Percentiles rank a stretch among this genome's conserved stretches.
Conservation (phyloP, 2,888 invertebrate genomes). For the Iphiclides podalirius region DNA sequence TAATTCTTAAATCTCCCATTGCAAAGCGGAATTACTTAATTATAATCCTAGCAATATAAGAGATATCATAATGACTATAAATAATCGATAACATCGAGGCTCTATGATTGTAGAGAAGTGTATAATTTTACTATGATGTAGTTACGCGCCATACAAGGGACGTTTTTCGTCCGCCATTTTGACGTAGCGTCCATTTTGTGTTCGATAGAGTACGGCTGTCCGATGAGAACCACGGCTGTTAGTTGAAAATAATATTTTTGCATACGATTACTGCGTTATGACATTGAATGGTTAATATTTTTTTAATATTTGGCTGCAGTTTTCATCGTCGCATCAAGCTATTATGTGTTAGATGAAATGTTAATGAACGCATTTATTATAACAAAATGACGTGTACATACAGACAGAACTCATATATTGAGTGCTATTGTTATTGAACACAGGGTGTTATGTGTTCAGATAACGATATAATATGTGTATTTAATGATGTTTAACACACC, state of each 20-base stretch:
- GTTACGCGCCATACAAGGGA: conserved; percentile 10
- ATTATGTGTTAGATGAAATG: conserved; percentile 8
- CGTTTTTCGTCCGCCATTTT: conserved; percentile 26
- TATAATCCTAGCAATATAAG: neutral
- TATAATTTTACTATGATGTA: neutral
- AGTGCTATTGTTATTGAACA: conserved; percentile 38
- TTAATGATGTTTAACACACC: conserved; percentile 25
- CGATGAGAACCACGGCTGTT: neutral
- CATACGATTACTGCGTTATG: neutral
- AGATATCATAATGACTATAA: neutral
- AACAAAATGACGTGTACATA: conserved; percentile 7
- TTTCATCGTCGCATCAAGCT: conserved; percentile 10
- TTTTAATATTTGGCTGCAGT: too few relatives aligned
- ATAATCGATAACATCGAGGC: neutral
- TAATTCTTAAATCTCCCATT: neutral
- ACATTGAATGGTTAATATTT: too few relatives aligned
- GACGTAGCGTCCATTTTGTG: conserved; percentile 31
- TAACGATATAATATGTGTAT: conserved; percentile 30
- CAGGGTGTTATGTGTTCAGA: conserved; percentile 61
- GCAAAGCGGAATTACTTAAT: neutral
- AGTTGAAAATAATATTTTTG: conserved; percentile 3
- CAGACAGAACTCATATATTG: neutral
- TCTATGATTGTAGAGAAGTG: neutral
- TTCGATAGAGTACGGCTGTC: conserved; percentile 25
- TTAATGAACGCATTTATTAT: conserved; percentile 28